Evolutionary conservation across 2,888 invertebrate genomes (phyloP).

Genomic region (Pandemis corylana): DNA sequence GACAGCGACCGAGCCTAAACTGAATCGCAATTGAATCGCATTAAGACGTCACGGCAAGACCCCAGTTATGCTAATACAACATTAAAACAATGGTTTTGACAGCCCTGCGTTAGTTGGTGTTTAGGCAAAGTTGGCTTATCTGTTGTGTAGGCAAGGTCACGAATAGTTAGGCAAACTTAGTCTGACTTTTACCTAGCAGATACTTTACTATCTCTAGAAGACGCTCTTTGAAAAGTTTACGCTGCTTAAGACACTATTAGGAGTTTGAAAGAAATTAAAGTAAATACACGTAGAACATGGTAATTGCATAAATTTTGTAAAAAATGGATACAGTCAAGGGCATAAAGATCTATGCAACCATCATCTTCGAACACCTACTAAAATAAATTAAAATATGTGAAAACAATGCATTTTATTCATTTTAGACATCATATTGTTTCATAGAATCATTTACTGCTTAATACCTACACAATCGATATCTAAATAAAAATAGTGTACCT

Average conservation of each 20-base stretch:
- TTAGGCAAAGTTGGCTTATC: constrained; percentile 27
- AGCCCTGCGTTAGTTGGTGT: constrained; percentile 15
- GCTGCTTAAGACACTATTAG: background rate
- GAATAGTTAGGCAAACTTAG: constrained; percentile 24
- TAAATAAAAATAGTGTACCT: too few species aligned
- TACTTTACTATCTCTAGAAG: background rate
- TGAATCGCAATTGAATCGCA: too few species aligned
- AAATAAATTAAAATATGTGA: too few species aligned
- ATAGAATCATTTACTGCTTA: too few species aligned
- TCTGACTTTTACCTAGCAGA: background rate
- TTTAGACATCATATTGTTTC: too few species aligned
- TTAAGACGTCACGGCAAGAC: background rate
- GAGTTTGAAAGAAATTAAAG: background rate
- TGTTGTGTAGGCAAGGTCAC: constrained; percentile 29
- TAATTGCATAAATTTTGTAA: too few species aligned
- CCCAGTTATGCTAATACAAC: background rate
- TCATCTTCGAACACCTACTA: too few species aligned
- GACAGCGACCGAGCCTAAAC: too few species aligned
- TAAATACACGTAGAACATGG: background rate
- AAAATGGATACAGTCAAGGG: too few species aligned
- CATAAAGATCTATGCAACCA: too few species aligned
- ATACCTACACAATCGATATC: too few species aligned
- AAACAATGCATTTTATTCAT: too few species aligned
- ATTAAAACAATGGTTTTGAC: background rate
- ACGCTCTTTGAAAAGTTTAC: background rate